Conservation (phyloP, 2,113 vertebrate genomes). For the Rutilus rutilus region DNA sequence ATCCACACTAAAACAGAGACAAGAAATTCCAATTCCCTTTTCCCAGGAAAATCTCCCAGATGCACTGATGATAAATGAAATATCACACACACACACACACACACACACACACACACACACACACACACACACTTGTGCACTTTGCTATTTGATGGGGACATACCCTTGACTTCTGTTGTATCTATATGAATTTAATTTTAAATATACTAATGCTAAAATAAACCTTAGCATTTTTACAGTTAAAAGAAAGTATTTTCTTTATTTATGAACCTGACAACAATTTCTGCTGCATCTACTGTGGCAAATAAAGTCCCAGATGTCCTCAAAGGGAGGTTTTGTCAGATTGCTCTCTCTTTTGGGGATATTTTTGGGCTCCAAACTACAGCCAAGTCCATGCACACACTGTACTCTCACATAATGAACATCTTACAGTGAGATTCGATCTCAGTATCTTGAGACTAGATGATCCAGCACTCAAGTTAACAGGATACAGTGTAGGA, state of each 20-base stretch:
- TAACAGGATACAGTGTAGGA: constrained; percentile 14
- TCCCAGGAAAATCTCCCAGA: constrained; percentile 6
- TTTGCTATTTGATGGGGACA: neutral
- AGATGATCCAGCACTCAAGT: constrained; percentile 12
- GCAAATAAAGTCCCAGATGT: neutral
- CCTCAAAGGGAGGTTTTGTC: neutral
- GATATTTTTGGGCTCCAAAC: neutral
- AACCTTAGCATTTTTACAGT: neutral
- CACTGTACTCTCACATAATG: constrained; percentile 5
- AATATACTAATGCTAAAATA: neutral
- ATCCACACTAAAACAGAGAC: neutral
- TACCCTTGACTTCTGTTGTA: neutral
- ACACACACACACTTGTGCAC: neutral
- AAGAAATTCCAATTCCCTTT: constrained; percentile 15
- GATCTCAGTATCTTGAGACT: constrained; percentile 5
- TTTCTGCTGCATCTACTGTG: neutral
- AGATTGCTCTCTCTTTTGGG: constrained; percentile 1
- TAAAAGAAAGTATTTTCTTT: neutral
- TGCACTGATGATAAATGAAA: neutral
- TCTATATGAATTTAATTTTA: neutral
- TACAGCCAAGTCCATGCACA: constrained; percentile 5
- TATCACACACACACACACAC: neutral
- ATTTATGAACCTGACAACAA: neutral
- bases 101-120: too few species aligned
- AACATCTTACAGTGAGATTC: neutral